Base-by-base conservation (phyloP, 2,888 invertebrate genomes). In the Masnerella sp. region DNA sequence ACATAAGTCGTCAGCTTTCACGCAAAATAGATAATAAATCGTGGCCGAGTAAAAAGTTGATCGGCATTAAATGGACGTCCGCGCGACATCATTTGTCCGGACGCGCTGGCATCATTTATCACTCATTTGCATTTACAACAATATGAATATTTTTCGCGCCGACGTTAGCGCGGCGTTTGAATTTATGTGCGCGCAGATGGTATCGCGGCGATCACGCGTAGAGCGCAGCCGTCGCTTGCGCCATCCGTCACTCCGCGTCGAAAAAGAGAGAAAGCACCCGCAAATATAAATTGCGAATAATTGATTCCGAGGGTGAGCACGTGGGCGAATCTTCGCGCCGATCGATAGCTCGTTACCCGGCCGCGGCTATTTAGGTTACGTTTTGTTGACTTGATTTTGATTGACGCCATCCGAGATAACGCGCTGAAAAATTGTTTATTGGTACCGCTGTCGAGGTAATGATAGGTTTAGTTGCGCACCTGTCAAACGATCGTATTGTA, bases 231-330 rank as follows among this genome's bases (percentile, higher is more conserved):
- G 36, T 47, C 56, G 52, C 62, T 62, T 54, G 47, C 69, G 36
- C 49, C 69, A 54, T 49, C 73, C 38, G 52, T 70, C 58, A 45
- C 65, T 61, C 17, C 12, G 47, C 45, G 15, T 42, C 25, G 45
- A 67, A 40, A 36, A 65, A 70, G 59, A 54, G 42, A 45, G 32
- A 70, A 51, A 52, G 52, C 30, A 64, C 38, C 45, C 47, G 80
- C 80, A 81, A 81, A 81, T 81, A 81, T 81, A 82, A 82, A 81
- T 82, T 79, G 77, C 75, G 59, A 77, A 78, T 83, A 83, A 83
- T 83, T 83, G 82, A 83, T 82, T 82, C 79, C 75, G 79, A 78
- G 79, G 54, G 80, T 77, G 72, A 76, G 51, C 62, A 79, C 76
- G 83, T 83, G 82, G 83, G 82, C 81, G 82, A 82, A 81, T 81